phyloP scores from a whole-genome alignment of 2,113 vertebrate genomes.

The Alligator sinensis region DNA sequence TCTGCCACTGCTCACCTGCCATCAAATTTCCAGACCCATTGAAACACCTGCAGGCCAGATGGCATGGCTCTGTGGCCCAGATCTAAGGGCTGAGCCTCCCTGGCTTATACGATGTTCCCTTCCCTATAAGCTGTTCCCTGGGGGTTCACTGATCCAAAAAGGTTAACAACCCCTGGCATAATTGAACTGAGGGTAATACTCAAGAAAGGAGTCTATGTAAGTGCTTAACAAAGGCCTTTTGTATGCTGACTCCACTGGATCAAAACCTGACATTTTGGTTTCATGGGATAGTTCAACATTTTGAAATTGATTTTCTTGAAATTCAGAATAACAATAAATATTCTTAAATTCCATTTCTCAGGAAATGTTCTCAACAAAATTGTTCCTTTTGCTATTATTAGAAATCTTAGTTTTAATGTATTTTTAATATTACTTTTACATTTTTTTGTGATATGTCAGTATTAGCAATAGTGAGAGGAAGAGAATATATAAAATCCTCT shows the following conservation, averaged over 20 bases:
- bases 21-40: too few species aligned
- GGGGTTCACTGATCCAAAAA: neutral
- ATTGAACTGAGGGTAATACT: neutral
- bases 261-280: neutral
- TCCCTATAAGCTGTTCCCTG: too few species aligned
- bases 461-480: neutral
- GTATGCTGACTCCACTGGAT: neutral
- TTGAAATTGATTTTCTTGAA: rapidly evolving
- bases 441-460: neutral
- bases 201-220: neutral
- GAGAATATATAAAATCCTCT: neutral
- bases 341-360: neutral
- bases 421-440: neutral
- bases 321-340: neutral
- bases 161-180: neutral
- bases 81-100: too few species aligned
- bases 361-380: neutral
- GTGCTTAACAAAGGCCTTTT: neutral
- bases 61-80: too few species aligned
- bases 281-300: neutral
- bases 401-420: neutral
- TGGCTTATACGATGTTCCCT: too few species aligned
- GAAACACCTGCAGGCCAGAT: too few species aligned
- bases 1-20: too few species aligned
- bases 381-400: neutral